Base-by-base conservation (phyloP, 2,888 invertebrate genomes). In the Sinotaia quadrata region DNA sequence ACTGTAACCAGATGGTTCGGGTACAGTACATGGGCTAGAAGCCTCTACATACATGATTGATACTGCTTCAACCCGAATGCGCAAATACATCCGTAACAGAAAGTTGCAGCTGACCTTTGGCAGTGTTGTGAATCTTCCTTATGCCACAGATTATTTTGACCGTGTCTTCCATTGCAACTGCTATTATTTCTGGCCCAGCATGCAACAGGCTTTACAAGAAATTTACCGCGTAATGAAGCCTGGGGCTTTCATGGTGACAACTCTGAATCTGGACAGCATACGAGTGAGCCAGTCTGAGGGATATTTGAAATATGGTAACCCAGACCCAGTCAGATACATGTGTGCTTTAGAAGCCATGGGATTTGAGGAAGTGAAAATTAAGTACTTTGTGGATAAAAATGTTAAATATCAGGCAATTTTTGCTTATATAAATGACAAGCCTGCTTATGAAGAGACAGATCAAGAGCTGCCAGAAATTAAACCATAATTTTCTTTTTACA, bases 181-280 rank as follows among this genome's bases (percentile, higher is more conserved):
- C 68, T 85, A 78, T 77, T 84, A 85, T 71, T 86, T 84, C 70
- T 86, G 86, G 86, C 76, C 78, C 7, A 76, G 80, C 57, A 66
- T 79, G 69, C 65, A 75, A 24, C 36, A 29, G 0, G 76, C 75
- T 8, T 67, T 72, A n/a, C 47, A 60, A 47, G 85, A 85, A 63
- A 69, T 86, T 0, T 68, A 77, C 29, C 73, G 85, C n/a, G 84
- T 85, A 5, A 81, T 85, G 75, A 81, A 81, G 72, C 82, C 81
- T 7, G 76, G 76, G 7, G 75, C 76, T 3, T 7, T 71, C 0
- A 81, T 86, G 79, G 74, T 85, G 12, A 74, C 84, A 2, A 69
- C 76, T 5, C 37, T 84, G 24, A 71, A 71, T 58, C n/a, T 75
- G 7, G 63, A 78, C 3, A 29, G 41, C 0, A 12, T 84, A 0